phyloP scores from a whole-genome alignment of 2,113 vertebrate genomes.

The Lepus timidus region DNA sequence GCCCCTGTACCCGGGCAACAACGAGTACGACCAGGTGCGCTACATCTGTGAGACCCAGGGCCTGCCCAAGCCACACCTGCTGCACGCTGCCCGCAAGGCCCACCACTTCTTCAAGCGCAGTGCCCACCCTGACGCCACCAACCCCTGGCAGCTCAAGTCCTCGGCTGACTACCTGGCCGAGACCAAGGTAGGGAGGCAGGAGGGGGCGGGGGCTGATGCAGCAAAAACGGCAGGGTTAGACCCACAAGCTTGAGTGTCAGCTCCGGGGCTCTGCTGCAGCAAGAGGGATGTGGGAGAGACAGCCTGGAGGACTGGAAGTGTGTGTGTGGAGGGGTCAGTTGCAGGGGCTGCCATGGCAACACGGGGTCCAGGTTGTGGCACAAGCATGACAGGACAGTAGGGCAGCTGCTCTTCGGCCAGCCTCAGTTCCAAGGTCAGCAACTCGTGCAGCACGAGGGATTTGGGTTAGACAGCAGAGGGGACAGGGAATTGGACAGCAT shows the following conservation, averaged over 20 bases:
- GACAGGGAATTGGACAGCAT: neutral
- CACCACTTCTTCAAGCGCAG: slow-evolving; percentile 85
- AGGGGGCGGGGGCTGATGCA: rapidly evolving
- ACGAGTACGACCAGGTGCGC: slow-evolving; percentile 87
- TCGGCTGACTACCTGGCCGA: slow-evolving; percentile 68
- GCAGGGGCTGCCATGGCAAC: neutral
- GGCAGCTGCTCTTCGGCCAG: neutral
- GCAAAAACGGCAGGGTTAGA: neutral
- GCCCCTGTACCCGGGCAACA: slow-evolving; percentile 89
- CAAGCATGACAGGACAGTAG: no score
- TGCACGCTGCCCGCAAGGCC: slow-evolving; percentile 84
- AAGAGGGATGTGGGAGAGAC: no score
- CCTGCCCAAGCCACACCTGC: slow-evolving; percentile 83
- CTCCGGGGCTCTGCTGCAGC: no score
- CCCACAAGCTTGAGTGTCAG: neutral
- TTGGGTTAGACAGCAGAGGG: neutral
- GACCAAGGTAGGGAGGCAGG: slow-evolving; percentile 59
- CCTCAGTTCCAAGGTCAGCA: neutral
- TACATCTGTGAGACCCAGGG: slow-evolving; percentile 90
- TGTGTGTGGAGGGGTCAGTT: neutral
- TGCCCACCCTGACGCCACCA: slow-evolving; percentile 17
- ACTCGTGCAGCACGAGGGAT: neutral
- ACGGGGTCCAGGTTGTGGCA: neutral
- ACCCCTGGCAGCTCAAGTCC: slow-evolving; percentile 88
- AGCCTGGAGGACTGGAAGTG: neutral